These are phyloP conservation scores for Drosophila baimaii DNA, from an alignment of 1,140 invertebrate genomes.

Conservation along the genomic window DNA sequence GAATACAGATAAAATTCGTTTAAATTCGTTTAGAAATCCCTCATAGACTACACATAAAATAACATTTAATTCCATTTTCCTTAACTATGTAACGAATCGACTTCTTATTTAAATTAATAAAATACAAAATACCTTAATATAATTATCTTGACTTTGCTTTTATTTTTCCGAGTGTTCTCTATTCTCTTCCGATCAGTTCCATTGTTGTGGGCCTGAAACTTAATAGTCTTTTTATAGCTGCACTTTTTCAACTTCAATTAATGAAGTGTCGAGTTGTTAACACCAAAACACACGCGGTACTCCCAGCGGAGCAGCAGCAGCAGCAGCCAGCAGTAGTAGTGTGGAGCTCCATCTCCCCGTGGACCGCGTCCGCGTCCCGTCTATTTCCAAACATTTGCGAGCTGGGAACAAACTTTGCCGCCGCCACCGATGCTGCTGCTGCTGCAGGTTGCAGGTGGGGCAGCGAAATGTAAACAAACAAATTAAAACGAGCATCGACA, in stretches of 20 bases:
- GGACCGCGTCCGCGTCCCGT: conserved; percentile 17
- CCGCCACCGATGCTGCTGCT: conserved; percentile 21
- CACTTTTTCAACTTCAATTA: conserved; percentile 80
- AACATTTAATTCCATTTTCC: too few relatives aligned
- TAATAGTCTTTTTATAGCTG: conserved; percentile 82
- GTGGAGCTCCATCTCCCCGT: conserved; percentile 7
- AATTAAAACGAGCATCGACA: conserved; percentile 78
- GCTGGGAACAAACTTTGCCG: conserved; percentile 65
- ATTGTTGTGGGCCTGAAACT: conserved; percentile 54
- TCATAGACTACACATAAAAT: neutral
- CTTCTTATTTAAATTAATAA: neutral
- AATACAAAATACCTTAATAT: neutral
- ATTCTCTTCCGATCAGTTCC: conserved; percentile 14
- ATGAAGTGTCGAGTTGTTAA: conserved; percentile 83
- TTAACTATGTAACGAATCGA: neutral
- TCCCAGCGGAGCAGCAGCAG: conserved; percentile 26
- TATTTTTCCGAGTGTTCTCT: neutral
- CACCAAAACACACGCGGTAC: conserved; percentile 68
- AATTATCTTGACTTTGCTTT: neutral
- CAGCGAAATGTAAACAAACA: conserved; percentile 78
- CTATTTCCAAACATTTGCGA: conserved; percentile 75
- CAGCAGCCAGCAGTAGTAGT: conserved; percentile 25
- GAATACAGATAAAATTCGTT: too few relatives aligned
- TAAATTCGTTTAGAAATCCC: too few relatives aligned
- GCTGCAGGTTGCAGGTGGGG: conserved; percentile 49